Base-by-base conservation (phyloP, 2,797 vertebrate genomes). In the Helarctos malayanus region DNA sequence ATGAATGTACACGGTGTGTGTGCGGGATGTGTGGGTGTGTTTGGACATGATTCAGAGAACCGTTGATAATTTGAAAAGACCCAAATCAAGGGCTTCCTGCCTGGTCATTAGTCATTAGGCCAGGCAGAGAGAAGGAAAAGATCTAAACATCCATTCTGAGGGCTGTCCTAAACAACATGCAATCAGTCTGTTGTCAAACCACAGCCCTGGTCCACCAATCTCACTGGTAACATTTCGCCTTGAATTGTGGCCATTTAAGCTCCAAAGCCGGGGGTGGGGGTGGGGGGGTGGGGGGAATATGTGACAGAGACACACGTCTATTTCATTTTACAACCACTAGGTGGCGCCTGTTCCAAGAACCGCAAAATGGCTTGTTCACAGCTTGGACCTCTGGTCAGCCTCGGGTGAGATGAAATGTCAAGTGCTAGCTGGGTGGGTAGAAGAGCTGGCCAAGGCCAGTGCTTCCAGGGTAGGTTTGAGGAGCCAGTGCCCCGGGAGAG, bases 241-340 rank as follows among this genome's bases (percentile, higher is more conserved):
- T 57, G 61, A 94, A 68, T 78, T 61, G 68, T 3, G 6, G 19
- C 8, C 59, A 84, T 79, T 89, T 76, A 54, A 94, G 15, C 38
- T 73, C 81, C 47, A 56, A 79, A 57, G 71, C 73, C 7, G 25
- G 23, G 7, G 35, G 6, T 41, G 41, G 5, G 41, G 41, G 41
- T 41, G 41, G 41, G 4, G 41, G 41, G 41, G 41, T 41, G 41
- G 41, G 41, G 41, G 41, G 41, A 7, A 38, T 38, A 38, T 41
- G 18, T 11, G 47, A 83, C 27, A 8, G 47, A 96, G 95, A 91
- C 23, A 35, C 49, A 35, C 21, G 47, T 38, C 19, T 32, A 89
- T 59, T 87, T 21, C 47, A 86, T 4, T 49, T 91, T 81, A n/a
- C 0, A 61, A 76, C 87, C 97, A 93, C 69, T 57, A 98, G 97